Evolutionary conservation across 1,140 invertebrate genomes (phyloP), one percentile per base, ranked within the genome.

Genomic region (Drosophila sechellia): DNA sequence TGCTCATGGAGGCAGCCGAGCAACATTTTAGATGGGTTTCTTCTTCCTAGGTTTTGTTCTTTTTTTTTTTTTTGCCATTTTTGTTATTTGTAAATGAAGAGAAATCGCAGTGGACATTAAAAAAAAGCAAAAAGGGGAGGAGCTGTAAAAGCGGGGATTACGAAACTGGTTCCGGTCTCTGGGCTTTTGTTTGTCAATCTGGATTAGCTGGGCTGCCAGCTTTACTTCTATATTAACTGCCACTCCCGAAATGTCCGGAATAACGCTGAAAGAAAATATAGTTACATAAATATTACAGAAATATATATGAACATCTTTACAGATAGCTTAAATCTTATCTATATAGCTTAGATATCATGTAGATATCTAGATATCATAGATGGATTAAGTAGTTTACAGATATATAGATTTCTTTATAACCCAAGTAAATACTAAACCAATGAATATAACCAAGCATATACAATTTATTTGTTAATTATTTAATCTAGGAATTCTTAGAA

Each of bases 21-120:
- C 40, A 37, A n/a, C 37, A 70, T 75, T 70, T 56, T 22, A 37
- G 34, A 31, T 31, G 31, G 31, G 0, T 31, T 31, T 13, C 13
- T 13, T 5, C 37, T 39, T 4, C 37, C 13, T 39, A 13, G 12
- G 12, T 3, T 22, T 17, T 35, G 34, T 39, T 27, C 35, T 37
- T 45, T 20, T 25, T 45, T 17, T 11, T 1, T 13, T 35, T 48
- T 37, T 8, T 27, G 35, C 11, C 11, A 12, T 37, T 13, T 37
- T 12, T 37, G 11, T 13, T 3, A 4, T 5, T 60, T 43, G 40
- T 49, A 81, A 81, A 85, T 86, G 81, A 86, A 81, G 73, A 86
- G 35, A 77, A 85, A 86, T 86, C 50, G 48, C 43, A 17, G 15
- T 52, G 68, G 27, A 59, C 52, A 59, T 40, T 57, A 65, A 37